Percentiles rank a stretch among this genome's conserved stretches.
Evolutionary conservation across 2,888 invertebrate species (phyloP).

Genomic region (Ophioninae sp.): DNA sequence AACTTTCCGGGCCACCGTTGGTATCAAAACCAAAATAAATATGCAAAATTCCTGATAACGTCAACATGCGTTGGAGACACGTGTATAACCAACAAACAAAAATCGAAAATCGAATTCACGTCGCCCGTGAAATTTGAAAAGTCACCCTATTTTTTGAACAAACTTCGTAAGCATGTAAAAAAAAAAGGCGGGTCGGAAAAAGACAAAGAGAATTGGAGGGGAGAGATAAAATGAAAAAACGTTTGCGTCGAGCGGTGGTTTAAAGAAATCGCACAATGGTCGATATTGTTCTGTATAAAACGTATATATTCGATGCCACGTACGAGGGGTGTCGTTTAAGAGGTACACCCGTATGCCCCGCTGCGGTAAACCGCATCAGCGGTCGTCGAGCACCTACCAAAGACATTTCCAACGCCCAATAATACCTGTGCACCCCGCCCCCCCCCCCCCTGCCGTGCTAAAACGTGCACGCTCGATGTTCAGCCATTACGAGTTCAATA

Average conservation of each 20-base stretch:
- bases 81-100: too few species aligned
- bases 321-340: conserved; percentile 14
- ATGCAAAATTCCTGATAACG: too few species aligned
- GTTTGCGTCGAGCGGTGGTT: conserved; percentile 37
- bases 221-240: background rate
- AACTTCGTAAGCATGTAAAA: too few species aligned
- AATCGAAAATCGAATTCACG: too few species aligned
- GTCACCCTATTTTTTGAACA: too few species aligned
- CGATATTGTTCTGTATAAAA: conserved; percentile 51
- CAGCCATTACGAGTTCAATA: conserved; percentile 28
- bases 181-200: background rate
- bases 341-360: conserved; percentile 5
- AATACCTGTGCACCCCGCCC: conserved; percentile 29
- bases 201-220: conserved; percentile 14
- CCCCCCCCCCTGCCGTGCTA: too few species aligned
- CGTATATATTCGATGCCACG: background rate
- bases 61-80: too few species aligned
- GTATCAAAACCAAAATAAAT: too few species aligned
- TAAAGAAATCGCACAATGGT: conserved; percentile 55
- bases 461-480: conserved; percentile 35
- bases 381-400: conserved; percentile 56
- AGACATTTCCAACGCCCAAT: conserved; percentile 59
- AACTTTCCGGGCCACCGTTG: too few species aligned
- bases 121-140: too few species aligned
- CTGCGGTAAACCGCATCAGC: conserved; percentile 43